These are phyloP conservation scores for Oreochromis spilurus DNA, from an alignment of 2,113 vertebrate species.

Conservation along the genomic window DNA sequence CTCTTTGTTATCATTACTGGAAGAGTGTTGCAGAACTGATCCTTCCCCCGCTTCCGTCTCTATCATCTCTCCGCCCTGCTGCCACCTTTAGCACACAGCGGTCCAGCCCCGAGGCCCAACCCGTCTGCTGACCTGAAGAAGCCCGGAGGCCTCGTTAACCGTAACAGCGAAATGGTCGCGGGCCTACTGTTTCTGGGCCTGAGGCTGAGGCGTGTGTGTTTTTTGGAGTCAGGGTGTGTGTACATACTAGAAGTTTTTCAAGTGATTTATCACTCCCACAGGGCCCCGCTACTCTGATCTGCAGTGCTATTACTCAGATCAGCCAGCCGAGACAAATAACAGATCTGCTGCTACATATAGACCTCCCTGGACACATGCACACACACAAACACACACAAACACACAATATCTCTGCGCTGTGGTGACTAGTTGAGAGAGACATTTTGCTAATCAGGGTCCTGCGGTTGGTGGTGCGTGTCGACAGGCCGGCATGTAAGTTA, in stretches of 20 bases:
- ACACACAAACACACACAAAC: not conserved
- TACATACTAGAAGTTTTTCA: constrained; percentile 21
- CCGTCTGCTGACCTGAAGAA: not conserved
- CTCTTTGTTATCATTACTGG: not conserved
- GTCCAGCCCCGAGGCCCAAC: not conserved
- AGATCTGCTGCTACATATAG: constrained; percentile 28
- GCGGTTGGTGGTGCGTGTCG: constrained; percentile 25
- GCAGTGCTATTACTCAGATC: constrained; percentile 52
- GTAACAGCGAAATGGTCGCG: not conserved
- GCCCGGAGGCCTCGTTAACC: constrained; percentile 39
- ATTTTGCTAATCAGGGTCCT: constrained; percentile 35
- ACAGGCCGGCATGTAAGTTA: not conserved
- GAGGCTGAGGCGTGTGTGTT: constrained; percentile 21
- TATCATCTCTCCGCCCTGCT: not conserved
- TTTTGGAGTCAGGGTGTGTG: constrained; percentile 24
- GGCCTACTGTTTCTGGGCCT: not conserved
- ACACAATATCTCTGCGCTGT: constrained; percentile 3
- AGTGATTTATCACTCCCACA: constrained; percentile 54
- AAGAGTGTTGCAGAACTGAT: not conserved
- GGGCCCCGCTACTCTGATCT: constrained; percentile 41
- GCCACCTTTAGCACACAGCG: not conserved
- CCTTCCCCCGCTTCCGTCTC: not conserved
- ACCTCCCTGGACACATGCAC: constrained; percentile 14
- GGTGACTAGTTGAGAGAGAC: constrained; percentile 30
- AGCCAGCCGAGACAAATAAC: constrained; percentile 51